Evolutionary conservation across 2,888 invertebrate genomes (phyloP).

Genomic region (Capitulum mitella): DNA sequence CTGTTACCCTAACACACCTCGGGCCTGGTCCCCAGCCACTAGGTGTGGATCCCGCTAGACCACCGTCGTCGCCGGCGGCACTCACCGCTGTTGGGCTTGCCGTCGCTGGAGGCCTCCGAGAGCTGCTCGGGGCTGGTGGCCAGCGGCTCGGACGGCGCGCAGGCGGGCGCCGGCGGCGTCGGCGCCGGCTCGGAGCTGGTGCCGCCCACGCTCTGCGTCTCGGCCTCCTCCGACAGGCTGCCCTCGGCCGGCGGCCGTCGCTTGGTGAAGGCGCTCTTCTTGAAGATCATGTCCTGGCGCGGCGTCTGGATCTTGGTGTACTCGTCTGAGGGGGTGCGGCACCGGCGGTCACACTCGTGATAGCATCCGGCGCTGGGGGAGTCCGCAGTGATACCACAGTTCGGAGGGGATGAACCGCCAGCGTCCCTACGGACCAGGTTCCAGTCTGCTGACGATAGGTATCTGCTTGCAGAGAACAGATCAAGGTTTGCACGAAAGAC

Average conservation of each 20-base stretch:
- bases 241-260: slow-evolving; percentile 35
- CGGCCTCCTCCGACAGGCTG: slow-evolving; percentile 29
- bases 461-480: no score
- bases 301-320: slow-evolving; percentile 63
- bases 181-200: background rate
- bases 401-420: no score
- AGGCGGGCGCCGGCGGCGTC: background rate
- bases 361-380: no score
- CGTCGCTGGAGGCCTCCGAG: slow-evolving; percentile 1
- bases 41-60: no score
- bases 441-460: no score
- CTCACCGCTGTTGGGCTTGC: slow-evolving; percentile 5
- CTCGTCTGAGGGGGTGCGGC: slow-evolving; percentile 54
- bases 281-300: slow-evolving; percentile 61
- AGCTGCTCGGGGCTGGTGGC: slow-evolving; percentile 29
- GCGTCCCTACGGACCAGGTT: no score
- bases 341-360: no score
- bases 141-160: slow-evolving; percentile 24
- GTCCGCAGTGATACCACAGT: no score
- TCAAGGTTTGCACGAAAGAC: no score
- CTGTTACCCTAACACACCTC: no score
- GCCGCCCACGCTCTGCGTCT: background rate
- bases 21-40: no score
- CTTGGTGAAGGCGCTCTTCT: slow-evolving; percentile 55
- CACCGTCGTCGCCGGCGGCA: no score